Percentiles rank a stretch among this genome's conserved stretches.
phyloP scores from a whole-genome alignment of 2,797 vertebrate genomes.

The Coranthus polyacanthus region DNA sequence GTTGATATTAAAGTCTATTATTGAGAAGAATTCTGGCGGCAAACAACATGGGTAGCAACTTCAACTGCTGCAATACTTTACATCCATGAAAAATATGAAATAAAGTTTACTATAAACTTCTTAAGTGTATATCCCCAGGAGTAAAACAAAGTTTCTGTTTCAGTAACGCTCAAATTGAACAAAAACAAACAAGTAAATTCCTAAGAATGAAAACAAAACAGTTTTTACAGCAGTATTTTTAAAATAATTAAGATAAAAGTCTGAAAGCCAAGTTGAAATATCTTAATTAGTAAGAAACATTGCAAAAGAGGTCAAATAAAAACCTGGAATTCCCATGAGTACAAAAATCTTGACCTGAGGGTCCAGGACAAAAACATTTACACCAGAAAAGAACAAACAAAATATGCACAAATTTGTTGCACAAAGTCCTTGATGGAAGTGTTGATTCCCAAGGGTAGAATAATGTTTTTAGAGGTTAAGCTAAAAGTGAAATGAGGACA shows the following conservation, averaged over 20 bases:
- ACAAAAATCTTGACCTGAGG: constrained; percentile 13
- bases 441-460: not conserved
- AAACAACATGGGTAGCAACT: not conserved
- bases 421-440: not conserved
- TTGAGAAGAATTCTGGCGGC: not conserved
- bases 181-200: constrained; percentile 8
- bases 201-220: constrained; percentile 26
- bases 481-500: not conserved
- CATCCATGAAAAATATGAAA: too few species aligned
- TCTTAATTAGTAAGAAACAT: constrained; percentile 34
- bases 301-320: not conserved
- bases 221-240: not conserved
- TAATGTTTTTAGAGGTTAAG: not conserved
- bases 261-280: constrained; percentile 10
- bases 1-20: constrained; percentile 25
- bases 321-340: constrained; percentile 3
- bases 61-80: constrained; percentile 4
- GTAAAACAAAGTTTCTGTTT: not conserved
- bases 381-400: not conserved
- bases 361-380: constrained; percentile 20
- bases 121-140: constrained; percentile 2
- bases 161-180: constrained; percentile 11
- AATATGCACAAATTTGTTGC: not conserved
- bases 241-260: too few species aligned
- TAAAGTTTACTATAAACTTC: constrained; percentile 19